Evolutionary conservation across 2,797 vertebrate genomes (phyloP).

Genomic region (Microchirus variegatus): DNA sequence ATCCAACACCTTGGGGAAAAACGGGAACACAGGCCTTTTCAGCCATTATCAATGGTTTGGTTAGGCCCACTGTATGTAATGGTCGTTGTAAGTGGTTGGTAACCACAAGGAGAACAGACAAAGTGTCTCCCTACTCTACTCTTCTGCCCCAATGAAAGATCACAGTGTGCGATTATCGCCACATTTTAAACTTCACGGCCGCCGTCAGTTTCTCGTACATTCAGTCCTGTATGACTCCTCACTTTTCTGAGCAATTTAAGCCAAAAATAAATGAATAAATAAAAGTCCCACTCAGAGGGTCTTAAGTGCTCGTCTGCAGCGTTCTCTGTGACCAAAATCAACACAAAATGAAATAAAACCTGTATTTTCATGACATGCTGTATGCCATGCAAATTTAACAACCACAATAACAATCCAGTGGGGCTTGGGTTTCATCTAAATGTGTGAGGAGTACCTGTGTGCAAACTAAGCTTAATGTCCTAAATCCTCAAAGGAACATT

Average conservation of each 20-base stretch:
- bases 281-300: neutral
- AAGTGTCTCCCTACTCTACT: too few species aligned
- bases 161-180: too few species aligned
- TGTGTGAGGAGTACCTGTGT: slow-evolving; percentile 50
- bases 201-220: neutral
- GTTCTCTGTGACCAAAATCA: slow-evolving; percentile 38
- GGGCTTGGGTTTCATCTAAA: slow-evolving; percentile 35
- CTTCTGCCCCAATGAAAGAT: too few species aligned
- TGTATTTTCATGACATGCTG: slow-evolving; percentile 26
- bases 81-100: too few species aligned
- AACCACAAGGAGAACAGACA: too few species aligned
- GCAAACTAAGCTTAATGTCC: slow-evolving; percentile 20
- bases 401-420: slow-evolving; percentile 13
- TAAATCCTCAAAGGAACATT: slow-evolving; percentile 19
- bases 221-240: neutral
- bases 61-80: too few species aligned
- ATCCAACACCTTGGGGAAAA: too few species aligned
- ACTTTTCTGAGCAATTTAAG: slow-evolving; percentile 3
- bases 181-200: too few species aligned
- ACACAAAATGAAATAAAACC: slow-evolving; percentile 20
- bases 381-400: slow-evolving; percentile 41
- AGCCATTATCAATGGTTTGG: too few species aligned
- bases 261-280: neutral
- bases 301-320: neutral
- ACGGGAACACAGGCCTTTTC: too few species aligned